A percentile compares a stretch with the other conserved stretches of the same genome.
Evolutionary conservation across 2,888 invertebrate genomes (phyloP).

Genomic region (Parnassius mnemosyne): DNA sequence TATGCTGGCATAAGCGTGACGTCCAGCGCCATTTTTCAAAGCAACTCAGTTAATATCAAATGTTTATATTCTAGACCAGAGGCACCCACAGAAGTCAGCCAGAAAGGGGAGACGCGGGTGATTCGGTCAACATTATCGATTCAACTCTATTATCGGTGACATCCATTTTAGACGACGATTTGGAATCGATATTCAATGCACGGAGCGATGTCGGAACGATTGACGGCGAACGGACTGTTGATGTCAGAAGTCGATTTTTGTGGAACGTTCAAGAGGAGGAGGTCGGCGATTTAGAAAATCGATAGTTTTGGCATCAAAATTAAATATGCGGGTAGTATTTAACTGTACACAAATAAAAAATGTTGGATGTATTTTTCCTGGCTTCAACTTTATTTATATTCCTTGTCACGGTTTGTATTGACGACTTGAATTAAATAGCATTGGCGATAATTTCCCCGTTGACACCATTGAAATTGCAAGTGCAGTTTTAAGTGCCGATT

Average conservation of each 20-base stretch:
- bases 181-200: slow-evolving; percentile 41
- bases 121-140: slow-evolving; percentile 53
- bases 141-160: slow-evolving; percentile 61
- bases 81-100: slow-evolving; percentile 50
- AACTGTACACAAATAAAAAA: too few species aligned
- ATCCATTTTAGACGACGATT: slow-evolving; percentile 60
- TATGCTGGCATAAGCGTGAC: too few species aligned
- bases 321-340: too few species aligned
- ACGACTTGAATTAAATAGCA: too few species aligned
- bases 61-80: slow-evolving; percentile 45
- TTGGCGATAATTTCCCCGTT: too few species aligned
- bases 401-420: neutral
- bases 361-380: too few species aligned
- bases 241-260: slow-evolving; percentile 45
- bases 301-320: neutral
- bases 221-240: slow-evolving; percentile 37
- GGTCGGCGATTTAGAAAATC: slow-evolving; percentile 1
- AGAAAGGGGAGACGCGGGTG: slow-evolving; percentile 65
- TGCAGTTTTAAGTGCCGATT: too few species aligned
- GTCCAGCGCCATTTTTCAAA: too few species aligned
- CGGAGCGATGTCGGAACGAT: slow-evolving; percentile 33
- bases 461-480: too few species aligned
- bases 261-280: slow-evolving; percentile 66
- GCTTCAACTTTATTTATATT: too few species aligned
- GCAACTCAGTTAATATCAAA: too few species aligned